Conservation (phyloP, 2,797 vertebrate genomes). For the Mormyrus proboscirostris region DNA sequence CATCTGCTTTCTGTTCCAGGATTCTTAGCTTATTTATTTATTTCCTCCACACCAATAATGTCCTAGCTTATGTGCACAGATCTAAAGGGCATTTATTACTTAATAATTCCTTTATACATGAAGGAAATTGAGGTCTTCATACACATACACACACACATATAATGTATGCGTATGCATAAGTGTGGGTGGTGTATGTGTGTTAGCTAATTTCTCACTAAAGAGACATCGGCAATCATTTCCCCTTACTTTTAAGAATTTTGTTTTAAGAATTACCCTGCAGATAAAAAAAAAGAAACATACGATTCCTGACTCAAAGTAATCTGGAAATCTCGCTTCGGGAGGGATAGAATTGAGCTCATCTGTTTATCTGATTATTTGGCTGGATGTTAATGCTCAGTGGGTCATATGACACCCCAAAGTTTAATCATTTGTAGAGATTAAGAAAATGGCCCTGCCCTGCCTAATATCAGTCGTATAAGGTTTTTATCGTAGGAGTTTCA, state of each 20-base stretch:
- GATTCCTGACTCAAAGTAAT: neutral
- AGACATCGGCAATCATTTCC: neutral
- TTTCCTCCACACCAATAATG: neutral
- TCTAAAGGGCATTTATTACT: neutral
- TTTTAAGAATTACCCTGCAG: neutral
- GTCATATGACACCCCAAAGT: neutral
- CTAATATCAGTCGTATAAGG: neutral
- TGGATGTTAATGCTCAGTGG: conserved; percentile 3
- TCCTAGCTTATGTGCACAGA: neutral
- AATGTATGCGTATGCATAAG: neutral
- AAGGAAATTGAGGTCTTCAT: neutral
- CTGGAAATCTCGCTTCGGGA: neutral
- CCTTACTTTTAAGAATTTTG: neutral
- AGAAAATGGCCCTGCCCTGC: neutral
- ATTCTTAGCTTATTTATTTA: neutral
- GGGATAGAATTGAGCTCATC: neutral
- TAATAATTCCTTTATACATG: neutral
- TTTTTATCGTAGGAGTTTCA: neutral
- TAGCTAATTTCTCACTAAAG: neutral
- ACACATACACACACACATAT: neutral
- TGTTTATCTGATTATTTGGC: conserved; percentile 12
- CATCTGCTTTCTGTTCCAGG: neutral
- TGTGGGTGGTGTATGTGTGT: neutral
- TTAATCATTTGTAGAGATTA: neutral
- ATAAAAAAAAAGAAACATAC: neutral